Conservation (phyloP, 2,113 vertebrate species). For the Chaetops frenatus region DNA sequence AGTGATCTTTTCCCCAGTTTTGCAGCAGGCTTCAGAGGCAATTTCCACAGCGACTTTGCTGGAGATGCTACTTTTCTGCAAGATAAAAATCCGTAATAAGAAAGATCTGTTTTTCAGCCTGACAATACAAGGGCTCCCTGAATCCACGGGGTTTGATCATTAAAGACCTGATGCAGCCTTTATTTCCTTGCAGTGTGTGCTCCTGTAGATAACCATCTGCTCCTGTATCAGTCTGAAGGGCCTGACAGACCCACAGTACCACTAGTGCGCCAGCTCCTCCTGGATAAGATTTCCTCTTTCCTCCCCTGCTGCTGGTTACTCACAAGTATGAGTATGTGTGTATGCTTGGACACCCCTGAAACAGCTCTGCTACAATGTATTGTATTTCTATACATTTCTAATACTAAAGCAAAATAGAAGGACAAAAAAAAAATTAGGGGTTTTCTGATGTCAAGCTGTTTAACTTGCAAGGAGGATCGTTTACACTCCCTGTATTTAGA, state of each 20-base stretch:
- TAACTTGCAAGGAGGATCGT: background rate
- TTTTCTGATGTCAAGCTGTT: background rate
- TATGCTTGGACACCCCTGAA: background rate
- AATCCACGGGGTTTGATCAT: background rate
- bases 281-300: background rate
- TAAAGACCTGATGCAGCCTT: background rate
- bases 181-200: background rate
- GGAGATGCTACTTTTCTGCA: background rate
- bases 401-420: background rate
- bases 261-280: background rate
- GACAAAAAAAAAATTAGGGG: background rate
- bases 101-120: background rate
- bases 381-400: background rate
- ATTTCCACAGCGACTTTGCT: background rate
- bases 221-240: background rate
- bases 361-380: background rate
- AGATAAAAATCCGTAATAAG: background rate
- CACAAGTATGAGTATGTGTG: accelerated
- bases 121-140: background rate
- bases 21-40: background rate
- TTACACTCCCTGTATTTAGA: background rate
- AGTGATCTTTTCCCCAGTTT: background rate
- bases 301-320: background rate
- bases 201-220: background rate
- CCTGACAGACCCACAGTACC: background rate